Evolutionary conservation across 2,797 vertebrate genomes (phyloP).

Genomic region (Morelia viridis): DNA sequence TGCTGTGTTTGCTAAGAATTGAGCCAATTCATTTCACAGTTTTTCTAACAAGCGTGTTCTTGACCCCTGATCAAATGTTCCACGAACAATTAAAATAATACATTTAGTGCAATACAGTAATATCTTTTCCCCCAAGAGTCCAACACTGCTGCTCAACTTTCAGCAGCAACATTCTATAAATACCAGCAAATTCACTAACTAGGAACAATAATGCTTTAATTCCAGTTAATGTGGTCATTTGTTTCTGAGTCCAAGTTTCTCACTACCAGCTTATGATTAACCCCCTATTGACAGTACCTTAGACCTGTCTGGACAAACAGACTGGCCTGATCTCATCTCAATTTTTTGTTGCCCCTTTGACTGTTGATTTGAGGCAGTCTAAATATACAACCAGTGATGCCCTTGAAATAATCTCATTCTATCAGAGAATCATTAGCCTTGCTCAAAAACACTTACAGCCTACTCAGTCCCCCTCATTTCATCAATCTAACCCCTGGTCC

Average conservation of each 20-base stretch:
- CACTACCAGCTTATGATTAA: neutral
- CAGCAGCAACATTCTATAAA: neutral
- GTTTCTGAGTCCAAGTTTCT: neutral
- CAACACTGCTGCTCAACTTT: neutral
- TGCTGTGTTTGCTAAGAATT: neutral
- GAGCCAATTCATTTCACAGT: neutral
- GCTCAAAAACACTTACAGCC: neutral
- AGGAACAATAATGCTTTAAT: neutral
- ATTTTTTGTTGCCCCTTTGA: neutral
- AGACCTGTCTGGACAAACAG: neutral
- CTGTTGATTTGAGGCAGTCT: neutral
- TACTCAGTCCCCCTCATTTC: no score
- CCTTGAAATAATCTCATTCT: neutral
- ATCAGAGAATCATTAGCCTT: neutral
- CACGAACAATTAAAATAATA: slow-evolving; percentile 30
- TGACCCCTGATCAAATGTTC: slow-evolving; percentile 50
- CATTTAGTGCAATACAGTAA: neutral
- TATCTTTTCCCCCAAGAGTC: neutral
- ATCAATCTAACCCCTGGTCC: no score
- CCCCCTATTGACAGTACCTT: neutral
- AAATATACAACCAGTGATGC: neutral
- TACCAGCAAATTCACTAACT: neutral
- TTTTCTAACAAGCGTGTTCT: neutral
- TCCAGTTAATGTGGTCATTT: neutral
- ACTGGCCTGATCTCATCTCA: neutral